Base-by-base conservation (phyloP, 1,140 invertebrate species). In the Drosophila nigromelanica region DNA sequence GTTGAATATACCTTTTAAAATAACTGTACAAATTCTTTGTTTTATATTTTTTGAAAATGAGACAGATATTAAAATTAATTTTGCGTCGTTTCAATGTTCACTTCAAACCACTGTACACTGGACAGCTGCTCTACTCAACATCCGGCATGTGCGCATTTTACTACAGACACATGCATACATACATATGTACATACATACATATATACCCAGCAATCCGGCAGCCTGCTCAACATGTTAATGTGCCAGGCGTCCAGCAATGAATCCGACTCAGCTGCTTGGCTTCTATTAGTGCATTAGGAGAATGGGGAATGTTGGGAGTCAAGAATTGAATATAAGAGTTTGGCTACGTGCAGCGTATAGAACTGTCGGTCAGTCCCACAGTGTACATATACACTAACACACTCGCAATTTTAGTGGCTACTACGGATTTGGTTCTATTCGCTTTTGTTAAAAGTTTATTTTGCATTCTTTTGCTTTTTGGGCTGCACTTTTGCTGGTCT, bases 211-310 rank as follows among this genome's bases (percentile, higher is more conserved):
- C 50, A 76, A 67, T 66, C 70, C 47, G 42, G 63, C 77, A 86
- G 85, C 80, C 81, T 80, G 81, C 82, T 78, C 74, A 81, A 86
- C 81, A 85, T 85, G 81, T 85, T 86, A 85, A 86, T 85, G 72
- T 64, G 81, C 74, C 73, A 63, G 66, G 60, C 70, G 76, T 76
- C 61, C 81, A 75, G 73, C 72, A 71, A 63, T 27, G 39, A 39
- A 39, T 45, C 21, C 51, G 51, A 35, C 48, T 6, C 35, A 61
- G 45, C 48, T 35, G 59, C 64, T 73, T 68, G 71, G 68, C 71
- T 73, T 59, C 39, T 24, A 52, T 48, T 50, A 51, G 68, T 33
- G 45, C 35, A 51, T 61, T 55, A 50, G 43, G 50, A 45, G 42
- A 4, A 39, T 27, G 4, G 7, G 14, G 39, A 2, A n/a, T 18